These are phyloP conservation scores for Orthonyx spaldingii DNA, from an alignment of 2,113 vertebrate genomes.

Conservation along the genomic window DNA sequence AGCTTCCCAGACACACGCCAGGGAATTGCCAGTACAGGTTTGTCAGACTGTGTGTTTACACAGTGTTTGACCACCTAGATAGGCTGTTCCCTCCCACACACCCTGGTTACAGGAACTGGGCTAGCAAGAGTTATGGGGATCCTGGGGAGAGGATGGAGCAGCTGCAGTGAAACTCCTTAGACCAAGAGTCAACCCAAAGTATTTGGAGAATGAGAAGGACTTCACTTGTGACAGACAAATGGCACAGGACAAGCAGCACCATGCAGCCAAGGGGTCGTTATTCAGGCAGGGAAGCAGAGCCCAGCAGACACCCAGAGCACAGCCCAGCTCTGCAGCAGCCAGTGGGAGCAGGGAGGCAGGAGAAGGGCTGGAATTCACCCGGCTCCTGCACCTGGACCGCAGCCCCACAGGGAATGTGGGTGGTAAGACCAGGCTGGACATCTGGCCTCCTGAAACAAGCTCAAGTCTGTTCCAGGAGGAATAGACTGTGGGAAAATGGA, in stretches of 20 bases:
- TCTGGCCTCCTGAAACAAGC: neutral
- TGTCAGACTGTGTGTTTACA: neutral
- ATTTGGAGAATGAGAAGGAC: neutral
- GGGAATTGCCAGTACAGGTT: neutral
- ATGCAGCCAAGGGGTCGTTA: neutral
- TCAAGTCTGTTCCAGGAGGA: neutral
- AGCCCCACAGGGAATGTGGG: neutral
- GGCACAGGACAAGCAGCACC: neutral
- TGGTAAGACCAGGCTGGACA: neutral
- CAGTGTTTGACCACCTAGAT: neutral
- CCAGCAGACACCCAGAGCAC: neutral
- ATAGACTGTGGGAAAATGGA: slow-evolving; percentile 12
- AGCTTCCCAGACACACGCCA: neutral
- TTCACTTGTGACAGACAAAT: neutral
- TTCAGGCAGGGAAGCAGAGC: neutral
- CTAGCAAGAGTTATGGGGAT: neutral
- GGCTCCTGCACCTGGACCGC: neutral
- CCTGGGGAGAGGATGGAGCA: neutral
- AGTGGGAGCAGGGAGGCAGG: neutral
- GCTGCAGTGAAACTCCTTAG: neutral
- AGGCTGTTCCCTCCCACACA: neutral
- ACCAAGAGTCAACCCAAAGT: neutral
- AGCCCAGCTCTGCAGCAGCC: neutral
- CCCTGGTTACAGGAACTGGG: neutral
- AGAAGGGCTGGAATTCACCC: neutral